Evolutionary conservation across 2,797 vertebrate genomes (phyloP).

Genomic region (Galagoides demidoff): DNA sequence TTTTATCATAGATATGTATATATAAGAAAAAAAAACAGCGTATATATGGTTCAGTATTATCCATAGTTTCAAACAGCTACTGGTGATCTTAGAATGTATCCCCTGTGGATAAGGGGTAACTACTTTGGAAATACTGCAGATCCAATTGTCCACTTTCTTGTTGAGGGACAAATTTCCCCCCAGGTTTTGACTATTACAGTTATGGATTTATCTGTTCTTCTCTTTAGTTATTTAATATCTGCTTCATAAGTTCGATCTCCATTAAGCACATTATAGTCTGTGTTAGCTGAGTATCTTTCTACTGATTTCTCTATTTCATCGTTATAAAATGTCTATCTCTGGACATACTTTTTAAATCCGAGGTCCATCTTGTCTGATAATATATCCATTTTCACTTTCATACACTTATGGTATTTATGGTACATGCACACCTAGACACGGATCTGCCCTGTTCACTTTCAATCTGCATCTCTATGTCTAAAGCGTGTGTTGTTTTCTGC

Average conservation of each 20-base stretch:
- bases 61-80: background rate
- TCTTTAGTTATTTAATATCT: background rate
- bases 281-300: background rate
- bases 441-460: background rate
- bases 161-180: background rate
- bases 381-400: background rate
- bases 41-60: background rate
- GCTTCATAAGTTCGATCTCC: background rate
- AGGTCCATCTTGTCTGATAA: background rate
- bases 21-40: background rate
- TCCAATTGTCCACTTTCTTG: background rate
- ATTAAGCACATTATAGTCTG: background rate
- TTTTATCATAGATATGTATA: background rate
- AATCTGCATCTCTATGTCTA: background rate
- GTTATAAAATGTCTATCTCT: background rate
- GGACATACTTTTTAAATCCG: background rate
- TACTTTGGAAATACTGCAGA: background rate
- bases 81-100: background rate
- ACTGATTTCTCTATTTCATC: background rate
- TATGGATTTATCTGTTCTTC: background rate
- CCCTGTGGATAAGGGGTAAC: background rate
- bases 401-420: background rate
- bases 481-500: background rate
- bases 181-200: background rate
- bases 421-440: background rate